These are phyloP conservation scores for Craniophora ligustri DNA, from an alignment of 2,888 invertebrate species.

Conservation along the genomic window DNA sequence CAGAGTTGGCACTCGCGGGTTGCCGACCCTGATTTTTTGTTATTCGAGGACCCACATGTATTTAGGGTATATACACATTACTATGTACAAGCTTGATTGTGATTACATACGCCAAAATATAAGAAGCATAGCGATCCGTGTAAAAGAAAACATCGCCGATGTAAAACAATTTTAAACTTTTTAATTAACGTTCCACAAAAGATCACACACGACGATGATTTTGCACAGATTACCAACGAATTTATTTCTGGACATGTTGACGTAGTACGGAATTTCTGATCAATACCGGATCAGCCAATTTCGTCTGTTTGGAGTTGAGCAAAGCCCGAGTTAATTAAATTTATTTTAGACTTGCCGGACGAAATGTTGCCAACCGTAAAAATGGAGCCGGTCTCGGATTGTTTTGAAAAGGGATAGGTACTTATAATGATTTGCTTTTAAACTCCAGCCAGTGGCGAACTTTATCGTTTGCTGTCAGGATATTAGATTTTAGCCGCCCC, in stretches of 20 bases:
- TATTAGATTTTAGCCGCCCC: too few relatives aligned
- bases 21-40: too few relatives aligned
- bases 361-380: slow-evolving; percentile 1
- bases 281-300: slow-evolving; percentile 19
- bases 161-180: not conserved
- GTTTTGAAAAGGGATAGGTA: not conserved
- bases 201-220: not conserved
- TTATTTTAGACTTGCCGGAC: slow-evolving; percentile 27
- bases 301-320: slow-evolving; percentile 8
- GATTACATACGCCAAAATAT: too few relatives aligned
- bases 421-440: too few relatives aligned
- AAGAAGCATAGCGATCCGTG: too few relatives aligned
- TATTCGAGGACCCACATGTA: too few relatives aligned
- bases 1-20: too few relatives aligned
- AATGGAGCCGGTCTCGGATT: slow-evolving; percentile 1
- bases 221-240: not conserved
- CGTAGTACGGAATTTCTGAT: slow-evolving; percentile 9
- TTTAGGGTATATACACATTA: too few relatives aligned
- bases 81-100: too few relatives aligned
- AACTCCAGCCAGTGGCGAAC: too few relatives aligned
- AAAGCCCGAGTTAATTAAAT: slow-evolving; percentile 37
- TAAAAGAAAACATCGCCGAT: too few relatives aligned
- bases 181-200: slow-evolving; percentile 11
- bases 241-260: slow-evolving; percentile 13
- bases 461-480: too few relatives aligned